A percentile compares a stretch with the other conserved stretches of the same genome.
These are phyloP conservation scores for Paratrypauchen microcephalus DNA, from an alignment of 2,797 vertebrate species.

Conservation along the genomic window DNA sequence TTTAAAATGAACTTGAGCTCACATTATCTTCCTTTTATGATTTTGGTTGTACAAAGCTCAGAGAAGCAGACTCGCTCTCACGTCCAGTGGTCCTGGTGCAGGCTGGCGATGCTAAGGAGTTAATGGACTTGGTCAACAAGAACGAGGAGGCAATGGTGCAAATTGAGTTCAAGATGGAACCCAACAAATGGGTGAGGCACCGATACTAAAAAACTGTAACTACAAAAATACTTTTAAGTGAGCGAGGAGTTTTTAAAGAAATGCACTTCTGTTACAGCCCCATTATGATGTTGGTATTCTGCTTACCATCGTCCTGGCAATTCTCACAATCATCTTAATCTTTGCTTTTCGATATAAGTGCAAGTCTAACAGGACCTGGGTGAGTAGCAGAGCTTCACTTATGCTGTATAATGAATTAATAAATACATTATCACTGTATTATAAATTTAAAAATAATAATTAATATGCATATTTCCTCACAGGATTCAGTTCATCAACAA, in stretches of 20 bases:
- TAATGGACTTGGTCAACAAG: conserved; percentile 96
- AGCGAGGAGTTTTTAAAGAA: background rate
- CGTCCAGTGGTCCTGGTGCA: conserved; percentile 90
- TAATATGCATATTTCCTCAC: background rate
- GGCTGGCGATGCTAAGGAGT: conserved; percentile 81
- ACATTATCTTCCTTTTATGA: conserved; percentile 5
- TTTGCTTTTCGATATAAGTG: conserved; percentile 91
- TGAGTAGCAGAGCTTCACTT: conserved; percentile 57
- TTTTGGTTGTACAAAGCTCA: conserved; percentile 72
- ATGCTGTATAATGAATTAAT: background rate
- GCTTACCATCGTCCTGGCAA: conserved; percentile 88
- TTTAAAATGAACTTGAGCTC: background rate
- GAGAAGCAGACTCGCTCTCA: conserved; percentile 81
- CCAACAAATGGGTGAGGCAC: conserved; percentile 82
- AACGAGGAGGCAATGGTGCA: conserved; percentile 91
- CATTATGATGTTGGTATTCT: conserved; percentile 94
- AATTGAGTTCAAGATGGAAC: conserved; percentile 87
- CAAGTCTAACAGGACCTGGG: conserved; percentile 87
- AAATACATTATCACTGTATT: background rate
- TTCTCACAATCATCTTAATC: conserved; percentile 86
- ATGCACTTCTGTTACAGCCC: conserved; percentile 67
- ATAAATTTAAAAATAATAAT: background rate
- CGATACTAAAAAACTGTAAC: background rate
- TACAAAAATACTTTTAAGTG: background rate
- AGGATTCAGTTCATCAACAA: conserved; percentile 93